phyloP scores from a whole-genome alignment of 37 sponge, comb jelly and placozoan genomes.

The Agelas oroides region DNA sequence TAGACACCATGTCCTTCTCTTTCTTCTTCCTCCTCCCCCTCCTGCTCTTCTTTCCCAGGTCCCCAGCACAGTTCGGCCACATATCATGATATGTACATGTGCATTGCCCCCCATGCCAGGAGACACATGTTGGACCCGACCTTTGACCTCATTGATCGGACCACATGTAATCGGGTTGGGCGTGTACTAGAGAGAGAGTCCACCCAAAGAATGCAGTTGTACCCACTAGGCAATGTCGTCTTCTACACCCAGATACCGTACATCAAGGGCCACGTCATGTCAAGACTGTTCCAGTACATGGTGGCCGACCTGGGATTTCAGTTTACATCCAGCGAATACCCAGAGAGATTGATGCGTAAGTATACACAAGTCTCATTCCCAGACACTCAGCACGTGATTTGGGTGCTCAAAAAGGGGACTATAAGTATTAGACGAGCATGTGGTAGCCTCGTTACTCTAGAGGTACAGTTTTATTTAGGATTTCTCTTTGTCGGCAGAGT shows the following conservation, averaged over 20 bases:
- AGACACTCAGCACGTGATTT: background rate
- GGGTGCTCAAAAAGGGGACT: background rate
- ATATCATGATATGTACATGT: constrained; percentile 33
- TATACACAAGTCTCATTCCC: background rate
- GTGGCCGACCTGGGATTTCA: constrained; percentile 48
- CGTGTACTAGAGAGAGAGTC: background rate
- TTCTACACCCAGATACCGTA: constrained; percentile 63
- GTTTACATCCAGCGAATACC: constrained; percentile 42
- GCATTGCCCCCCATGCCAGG: constrained; percentile 33
- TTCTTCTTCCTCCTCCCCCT: no score
- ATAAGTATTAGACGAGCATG: background rate
- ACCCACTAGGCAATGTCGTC: constrained; percentile 32
- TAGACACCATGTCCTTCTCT: no score
- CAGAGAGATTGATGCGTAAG: constrained; percentile 35
- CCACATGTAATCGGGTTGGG: constrained; percentile 42
- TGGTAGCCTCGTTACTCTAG: no score
- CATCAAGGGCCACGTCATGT: constrained; percentile 39
- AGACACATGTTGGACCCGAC: background rate
- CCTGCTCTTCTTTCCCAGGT: constrained; percentile 20
- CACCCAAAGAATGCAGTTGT: constrained; percentile 6
- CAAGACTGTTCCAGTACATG: constrained; percentile 72
- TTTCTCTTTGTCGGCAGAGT: no score
- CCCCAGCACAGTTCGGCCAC: constrained; percentile 26
- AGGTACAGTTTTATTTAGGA: no score
- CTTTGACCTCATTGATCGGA: constrained; percentile 31